Conservation (phyloP, 2,888 invertebrate genomes). For the Meganola albula region DNA sequence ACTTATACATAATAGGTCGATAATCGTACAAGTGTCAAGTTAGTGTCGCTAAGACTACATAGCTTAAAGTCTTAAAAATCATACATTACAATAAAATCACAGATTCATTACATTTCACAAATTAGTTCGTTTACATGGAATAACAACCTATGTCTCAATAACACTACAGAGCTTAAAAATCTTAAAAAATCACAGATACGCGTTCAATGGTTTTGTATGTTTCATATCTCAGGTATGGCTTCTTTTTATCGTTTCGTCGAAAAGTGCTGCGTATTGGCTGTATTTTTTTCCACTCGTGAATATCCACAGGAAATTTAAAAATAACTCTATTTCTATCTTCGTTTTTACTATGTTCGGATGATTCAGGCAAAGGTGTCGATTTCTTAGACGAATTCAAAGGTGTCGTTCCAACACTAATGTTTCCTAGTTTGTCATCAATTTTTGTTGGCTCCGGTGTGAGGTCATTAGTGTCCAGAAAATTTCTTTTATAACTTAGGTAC, state of each 20-base stretch:
- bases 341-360: conserved; percentile 11
- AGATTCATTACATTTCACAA: no score
- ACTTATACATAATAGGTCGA: no score
- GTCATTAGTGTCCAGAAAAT: conserved; percentile 13
- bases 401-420: conserved; percentile 14
- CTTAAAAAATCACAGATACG: no score
- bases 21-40: no score
- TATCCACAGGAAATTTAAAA: conserved; percentile 14
- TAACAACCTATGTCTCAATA: no score
- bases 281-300: conserved; percentile 15
- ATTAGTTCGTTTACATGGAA: no score
- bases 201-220: conserved; percentile 14
- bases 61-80: no score
- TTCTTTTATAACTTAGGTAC: conserved; percentile 14
- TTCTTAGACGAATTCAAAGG: conserved; percentile 13
- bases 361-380: conserved; percentile 12
- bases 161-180: no score
- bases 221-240: conserved; percentile 12
- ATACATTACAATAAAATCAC: neutral
- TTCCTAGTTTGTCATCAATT: conserved; percentile 14
- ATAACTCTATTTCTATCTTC: conserved; percentile 10
- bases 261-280: conserved; percentile 15
- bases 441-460: conserved; percentile 12
- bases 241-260: conserved; percentile 15
- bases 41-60: no score